Percentiles rank a stretch among this genome's conserved stretches.
phyloP scores from a whole-genome alignment of 2,888 invertebrate species.

The Cyclophora punctaria region DNA sequence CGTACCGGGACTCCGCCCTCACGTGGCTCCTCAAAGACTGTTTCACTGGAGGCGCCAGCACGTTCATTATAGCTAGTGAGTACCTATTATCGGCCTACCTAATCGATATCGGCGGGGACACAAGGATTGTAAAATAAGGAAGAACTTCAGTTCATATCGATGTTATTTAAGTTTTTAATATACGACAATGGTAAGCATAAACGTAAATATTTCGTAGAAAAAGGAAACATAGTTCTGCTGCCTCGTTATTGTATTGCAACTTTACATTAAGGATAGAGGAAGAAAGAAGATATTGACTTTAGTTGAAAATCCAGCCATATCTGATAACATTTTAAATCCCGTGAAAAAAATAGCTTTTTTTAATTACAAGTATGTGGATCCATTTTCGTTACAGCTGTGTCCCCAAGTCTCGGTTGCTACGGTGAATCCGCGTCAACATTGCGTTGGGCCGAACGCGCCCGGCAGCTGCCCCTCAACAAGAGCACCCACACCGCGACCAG shows the following conservation, averaged over 20 bases:
- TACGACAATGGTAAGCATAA: too few relatives aligned
- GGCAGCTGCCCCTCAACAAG: constrained; percentile 72
- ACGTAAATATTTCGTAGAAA: too few relatives aligned
- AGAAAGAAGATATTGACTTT: too few relatives aligned
- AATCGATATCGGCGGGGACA: constrained; percentile 2
- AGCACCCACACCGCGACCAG: constrained; percentile 12
- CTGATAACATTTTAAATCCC: too few relatives aligned
- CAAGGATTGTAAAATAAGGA: neutral
- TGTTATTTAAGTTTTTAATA: too few relatives aligned
- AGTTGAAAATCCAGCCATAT: too few relatives aligned
- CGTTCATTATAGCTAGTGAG: constrained; percentile 87
- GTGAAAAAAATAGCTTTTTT: too few relatives aligned
- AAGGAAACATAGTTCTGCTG: neutral
- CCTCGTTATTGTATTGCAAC: too few relatives aligned
- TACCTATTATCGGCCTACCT: too few relatives aligned
- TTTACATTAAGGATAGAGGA: too few relatives aligned
- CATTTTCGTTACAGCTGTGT: constrained; percentile 75
- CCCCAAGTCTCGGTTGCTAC: constrained; percentile 84
- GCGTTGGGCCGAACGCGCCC: constrained; percentile 85
- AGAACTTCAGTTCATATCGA: too few relatives aligned
- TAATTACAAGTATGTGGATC: too few relatives aligned
- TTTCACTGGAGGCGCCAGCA: constrained; percentile 84
- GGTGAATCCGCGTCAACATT: constrained; percentile 88
- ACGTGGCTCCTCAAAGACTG: constrained; percentile 89
- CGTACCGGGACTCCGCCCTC: constrained; percentile 86